Percentiles rank a stretch among this genome's conserved stretches.
phyloP scores from a whole-genome alignment of 2,797 vertebrate genomes.

The Benthosema pterotum region DNA sequence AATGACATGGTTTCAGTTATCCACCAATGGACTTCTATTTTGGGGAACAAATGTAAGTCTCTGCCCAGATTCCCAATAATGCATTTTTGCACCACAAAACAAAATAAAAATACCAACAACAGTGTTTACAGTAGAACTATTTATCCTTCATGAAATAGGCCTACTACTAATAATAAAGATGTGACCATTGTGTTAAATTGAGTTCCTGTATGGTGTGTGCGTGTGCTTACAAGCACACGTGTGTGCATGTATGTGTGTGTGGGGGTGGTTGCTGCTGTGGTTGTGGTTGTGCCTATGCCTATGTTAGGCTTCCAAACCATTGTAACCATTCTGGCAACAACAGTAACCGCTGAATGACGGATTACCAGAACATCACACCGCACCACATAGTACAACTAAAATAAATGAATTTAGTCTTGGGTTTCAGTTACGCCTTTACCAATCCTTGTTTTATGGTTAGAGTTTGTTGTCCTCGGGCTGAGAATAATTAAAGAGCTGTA shows the following conservation, averaged over 20 bases:
- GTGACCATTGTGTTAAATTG: no score
- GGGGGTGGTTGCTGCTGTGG: slow-evolving; percentile 2
- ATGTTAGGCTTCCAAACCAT: slow-evolving; percentile 51
- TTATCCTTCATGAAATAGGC: no score
- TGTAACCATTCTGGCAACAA: slow-evolving; percentile 43
- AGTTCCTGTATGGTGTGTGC: no score
- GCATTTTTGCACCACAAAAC: background rate
- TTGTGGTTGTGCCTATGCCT: slow-evolving; percentile 30
- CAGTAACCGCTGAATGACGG: slow-evolving; percentile 51
- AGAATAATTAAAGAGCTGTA: no score
- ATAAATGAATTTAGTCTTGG: slow-evolving; percentile 41
- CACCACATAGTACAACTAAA: slow-evolving; percentile 51
- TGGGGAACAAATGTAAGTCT: background rate
- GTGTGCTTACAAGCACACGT: background rate
- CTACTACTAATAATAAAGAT: no score
- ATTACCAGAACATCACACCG: slow-evolving; percentile 54
- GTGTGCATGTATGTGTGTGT: slow-evolving; percentile 21
- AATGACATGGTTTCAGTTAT: background rate
- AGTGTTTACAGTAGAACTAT: no score
- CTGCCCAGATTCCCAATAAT: background rate
- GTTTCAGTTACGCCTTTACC: slow-evolving; percentile 35
- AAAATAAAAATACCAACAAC: no score
- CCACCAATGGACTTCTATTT: background rate
- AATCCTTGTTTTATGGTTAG: slow-evolving; percentile 29
- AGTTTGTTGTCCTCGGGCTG: slow-evolving; percentile 36